Evolutionary conservation across 2,797 vertebrate genomes (phyloP), one percentile per base, ranked within the genome.

Genomic region (Myiotriccus ornatus): DNA sequence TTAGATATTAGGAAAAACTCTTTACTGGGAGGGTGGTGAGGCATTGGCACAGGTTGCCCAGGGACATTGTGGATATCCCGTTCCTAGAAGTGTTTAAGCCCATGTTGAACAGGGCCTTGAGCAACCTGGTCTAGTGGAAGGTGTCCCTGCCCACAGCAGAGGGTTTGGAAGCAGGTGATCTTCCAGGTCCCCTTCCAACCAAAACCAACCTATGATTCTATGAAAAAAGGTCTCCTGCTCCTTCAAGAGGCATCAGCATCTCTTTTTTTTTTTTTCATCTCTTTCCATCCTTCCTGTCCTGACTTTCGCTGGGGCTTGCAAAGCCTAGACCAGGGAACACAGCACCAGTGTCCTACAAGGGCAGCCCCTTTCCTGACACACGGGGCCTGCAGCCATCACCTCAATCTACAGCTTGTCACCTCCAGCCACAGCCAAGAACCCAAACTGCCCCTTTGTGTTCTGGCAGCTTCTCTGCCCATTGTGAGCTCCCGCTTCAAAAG

Each of bases 321-420:
- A 19, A 2, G 7, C 41, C 65, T 57, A 56, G 47, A 55, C 8
- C 6, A 62, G 50, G 32, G 30, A 77, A 39, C 57, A 63, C 19
- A 88, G 47, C 19, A 77, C 25, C 9, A 1, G 21, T 2, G 7
- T 75, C 53, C 30, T 53, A 12, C 0, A 0, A 57, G 22, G n/a
- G 68, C 56, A 82, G 73, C 19, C 0, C 3, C 44, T 28, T 52
- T 85, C 57, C 82, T 81, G 64, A 69, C 0, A 1, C 0, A 0
- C 3, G 14, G 19, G 53, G 73, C 57, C 56, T 22, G 35, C 65
- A 78, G 41, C 8, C 32, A 32, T 46, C 32, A 53, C 7, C 12
- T 57, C 25, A 14, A 30, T 28, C 25, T 24, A 37, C 52, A 56
- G 65, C 25, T 79, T 13, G 3, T 56, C 67, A 16, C n/a, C 55